Evolutionary conservation across 2,888 invertebrate species (phyloP).

Genomic region (Nineta flava): DNA sequence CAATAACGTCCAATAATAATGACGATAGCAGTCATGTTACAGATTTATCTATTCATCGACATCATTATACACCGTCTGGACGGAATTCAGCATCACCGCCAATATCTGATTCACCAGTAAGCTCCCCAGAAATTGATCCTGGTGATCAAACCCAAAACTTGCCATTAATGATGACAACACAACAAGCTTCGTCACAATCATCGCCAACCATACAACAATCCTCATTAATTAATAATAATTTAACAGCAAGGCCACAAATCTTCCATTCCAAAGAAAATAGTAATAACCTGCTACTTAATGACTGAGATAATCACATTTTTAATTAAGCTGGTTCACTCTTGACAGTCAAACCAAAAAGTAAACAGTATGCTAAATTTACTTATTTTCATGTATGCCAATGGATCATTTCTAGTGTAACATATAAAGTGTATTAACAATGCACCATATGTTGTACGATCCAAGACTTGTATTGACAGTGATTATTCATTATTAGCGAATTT

Average conservation of each 20-base stretch:
- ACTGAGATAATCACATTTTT: too few relatives aligned
- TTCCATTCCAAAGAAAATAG: background rate
- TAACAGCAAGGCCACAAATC: background rate
- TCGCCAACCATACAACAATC: background rate
- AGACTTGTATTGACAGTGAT: too few relatives aligned
- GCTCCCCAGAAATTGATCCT: conserved; percentile 6
- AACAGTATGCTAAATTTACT: too few relatives aligned
- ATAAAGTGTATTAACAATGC: too few relatives aligned
- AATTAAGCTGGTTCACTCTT: too few relatives aligned
- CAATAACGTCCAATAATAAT: conserved; percentile 3
- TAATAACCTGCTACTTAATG: too few relatives aligned
- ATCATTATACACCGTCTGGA: background rate
- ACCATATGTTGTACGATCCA: too few relatives aligned
- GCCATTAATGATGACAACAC: background rate
- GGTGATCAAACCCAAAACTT: background rate
- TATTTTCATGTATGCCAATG: too few relatives aligned
- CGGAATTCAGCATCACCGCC: background rate
- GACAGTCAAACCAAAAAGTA: too few relatives aligned
- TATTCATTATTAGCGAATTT: too few relatives aligned
- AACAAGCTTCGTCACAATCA: background rate
- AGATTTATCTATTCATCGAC: conserved; percentile 1
- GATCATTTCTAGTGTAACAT: too few relatives aligned
- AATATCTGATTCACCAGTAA: background rate
- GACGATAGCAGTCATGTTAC: background rate
- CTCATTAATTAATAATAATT: background rate